Base-by-base conservation (phyloP, 2,797 vertebrate genomes). In the Sebastes trivittatus region DNA sequence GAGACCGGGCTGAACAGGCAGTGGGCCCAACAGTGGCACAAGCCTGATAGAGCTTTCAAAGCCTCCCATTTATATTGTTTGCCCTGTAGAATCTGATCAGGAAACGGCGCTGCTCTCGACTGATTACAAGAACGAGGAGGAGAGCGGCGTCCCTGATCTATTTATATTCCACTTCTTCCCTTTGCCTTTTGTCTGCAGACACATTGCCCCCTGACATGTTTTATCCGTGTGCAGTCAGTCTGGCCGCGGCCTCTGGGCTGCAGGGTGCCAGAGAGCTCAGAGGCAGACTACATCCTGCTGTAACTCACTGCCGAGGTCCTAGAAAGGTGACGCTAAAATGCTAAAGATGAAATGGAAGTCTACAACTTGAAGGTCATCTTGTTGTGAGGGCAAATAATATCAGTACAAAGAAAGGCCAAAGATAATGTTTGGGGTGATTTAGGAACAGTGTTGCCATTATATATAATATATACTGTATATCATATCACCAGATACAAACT, bases 31-130 rank as follows among this genome's bases (percentile, higher is more conserved):
- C 68, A 1, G 64, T 86, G 72, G 73, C 74, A 72, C 49, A 5
- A 67, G 72, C 65, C 65, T 46, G 74, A 87, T 49, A 46, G 72
- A 88, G 84, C 75, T 81, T 62, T 74, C 70, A 70, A 65, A 83
- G 75, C 65, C 10, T 7, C 81, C 86, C 71, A 72, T 89, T 90
- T 87, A 81, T 79, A 70, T 64, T 72, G 83, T 90, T 91, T 87
- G 85, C 89, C 80, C 81, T 59, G 67, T 59, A 60, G 75, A 85
- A 87, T 78, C 32, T 52, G 78, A 72, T 55, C 70, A 69, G 77
- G 46, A 89, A 88, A 70, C 20, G 5, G 23, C 6, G 9, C 77
- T 29, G 60, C 72, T 88, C 61, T 85, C 20, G 2, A 64, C 75
- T 72, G 77, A 87, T 84, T 88, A 77, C 64, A 61, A 56, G 62